Evolutionary conservation across 2,113 vertebrate genomes (phyloP).

Genomic region (Pampusana beccarii): DNA sequence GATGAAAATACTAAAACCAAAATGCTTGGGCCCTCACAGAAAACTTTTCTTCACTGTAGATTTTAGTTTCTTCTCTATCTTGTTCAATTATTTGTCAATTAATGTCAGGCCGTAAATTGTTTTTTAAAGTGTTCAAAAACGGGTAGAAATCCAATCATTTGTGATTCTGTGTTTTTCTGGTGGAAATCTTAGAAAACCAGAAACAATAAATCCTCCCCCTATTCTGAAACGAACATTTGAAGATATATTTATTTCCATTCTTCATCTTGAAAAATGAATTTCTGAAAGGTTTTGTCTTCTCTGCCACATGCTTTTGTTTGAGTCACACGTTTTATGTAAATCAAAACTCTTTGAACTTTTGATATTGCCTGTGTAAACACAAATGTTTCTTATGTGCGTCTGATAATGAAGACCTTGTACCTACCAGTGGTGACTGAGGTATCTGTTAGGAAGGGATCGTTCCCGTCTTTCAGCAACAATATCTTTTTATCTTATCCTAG

Average conservation of each 20-base stretch:
- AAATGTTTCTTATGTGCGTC: rapidly evolving
- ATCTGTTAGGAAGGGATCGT: not conserved
- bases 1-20: not conserved
- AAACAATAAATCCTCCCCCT: not conserved
- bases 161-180: not conserved
- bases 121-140: not conserved
- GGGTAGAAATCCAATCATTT: not conserved
- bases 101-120: not conserved
- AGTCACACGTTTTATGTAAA: not conserved
- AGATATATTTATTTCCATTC: not conserved
- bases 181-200: not conserved
- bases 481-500: constrained; percentile 15
- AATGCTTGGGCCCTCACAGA: not conserved
- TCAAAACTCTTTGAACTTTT: not conserved
- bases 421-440: not conserved
- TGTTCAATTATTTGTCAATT: not conserved
- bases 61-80: not conserved
- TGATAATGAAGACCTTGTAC: not conserved
- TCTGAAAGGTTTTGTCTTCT: not conserved
- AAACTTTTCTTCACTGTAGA: not conserved
- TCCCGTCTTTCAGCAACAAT: not conserved
- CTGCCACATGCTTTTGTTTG: not conserved
- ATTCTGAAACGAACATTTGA: not conserved
- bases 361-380: rapidly evolving
- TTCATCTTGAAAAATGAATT: not conserved